phyloP scores from a whole-genome alignment of 2,113 vertebrate species.

The Xiphophorus couchianus region DNA sequence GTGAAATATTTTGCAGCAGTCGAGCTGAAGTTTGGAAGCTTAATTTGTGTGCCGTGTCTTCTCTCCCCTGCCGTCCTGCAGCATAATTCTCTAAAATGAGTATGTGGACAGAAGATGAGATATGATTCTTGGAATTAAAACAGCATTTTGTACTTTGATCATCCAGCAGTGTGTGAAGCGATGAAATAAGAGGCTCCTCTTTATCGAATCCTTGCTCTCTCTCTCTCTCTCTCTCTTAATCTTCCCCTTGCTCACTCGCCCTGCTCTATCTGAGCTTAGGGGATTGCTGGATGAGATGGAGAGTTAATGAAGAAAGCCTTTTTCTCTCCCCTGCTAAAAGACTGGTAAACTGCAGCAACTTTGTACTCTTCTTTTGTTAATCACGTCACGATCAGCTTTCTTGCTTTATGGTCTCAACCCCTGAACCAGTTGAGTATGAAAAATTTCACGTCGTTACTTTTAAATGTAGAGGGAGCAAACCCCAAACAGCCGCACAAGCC shows the following conservation, averaged over 20 bases:
- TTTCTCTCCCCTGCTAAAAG: constrained; percentile 36
- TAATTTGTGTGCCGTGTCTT: constrained; percentile 6
- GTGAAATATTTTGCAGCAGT: neutral
- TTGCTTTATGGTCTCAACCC: constrained; percentile 42
- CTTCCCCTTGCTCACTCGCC: constrained; percentile 48
- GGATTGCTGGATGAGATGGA: constrained; percentile 62
- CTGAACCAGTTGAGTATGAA: constrained; percentile 53
- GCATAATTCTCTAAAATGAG: constrained; percentile 74
- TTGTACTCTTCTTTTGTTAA: constrained; percentile 57
- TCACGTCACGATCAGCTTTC: constrained; percentile 50
- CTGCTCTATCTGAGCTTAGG: constrained; percentile 58
- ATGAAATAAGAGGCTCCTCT: constrained; percentile 67
- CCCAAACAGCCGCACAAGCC: constrained; percentile 11
- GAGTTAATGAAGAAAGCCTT: constrained; percentile 71
- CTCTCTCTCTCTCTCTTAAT: constrained; percentile 59
- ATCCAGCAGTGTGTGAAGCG: constrained; percentile 57
- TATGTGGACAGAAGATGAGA: constrained; percentile 74
- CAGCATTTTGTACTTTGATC: constrained; percentile 78
- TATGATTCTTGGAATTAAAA: constrained; percentile 79
- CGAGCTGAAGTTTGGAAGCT: constrained; percentile 2
- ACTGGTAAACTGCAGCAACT: constrained; percentile 57
- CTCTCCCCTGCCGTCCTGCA: constrained; percentile 54
- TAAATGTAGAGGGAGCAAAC: constrained; percentile 26
- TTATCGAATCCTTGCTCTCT: constrained; percentile 64
- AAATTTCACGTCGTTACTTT: constrained; percentile 52